These are phyloP conservation scores for Epinephelus cyanopodus DNA, from an alignment of 2,113 vertebrate species.

Conservation along the genomic window DNA sequence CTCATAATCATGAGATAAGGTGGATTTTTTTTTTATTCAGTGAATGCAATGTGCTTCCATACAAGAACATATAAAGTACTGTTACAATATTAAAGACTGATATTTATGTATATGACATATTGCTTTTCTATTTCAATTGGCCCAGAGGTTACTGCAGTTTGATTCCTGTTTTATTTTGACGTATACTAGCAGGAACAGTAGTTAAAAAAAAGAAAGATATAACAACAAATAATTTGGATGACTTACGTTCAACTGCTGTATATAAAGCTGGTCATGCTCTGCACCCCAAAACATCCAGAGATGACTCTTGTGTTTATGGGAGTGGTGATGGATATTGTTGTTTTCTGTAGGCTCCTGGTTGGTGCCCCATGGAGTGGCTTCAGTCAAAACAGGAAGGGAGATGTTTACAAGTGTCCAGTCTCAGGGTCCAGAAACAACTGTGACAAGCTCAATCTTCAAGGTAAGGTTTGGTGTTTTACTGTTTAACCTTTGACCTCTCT, in stretches of 20 bases:
- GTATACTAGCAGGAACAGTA: neutral
- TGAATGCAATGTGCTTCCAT: neutral
- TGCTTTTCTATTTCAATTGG: neutral
- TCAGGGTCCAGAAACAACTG: slow-evolving; percentile 78
- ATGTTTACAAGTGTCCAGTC: slow-evolving; percentile 91
- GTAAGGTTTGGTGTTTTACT: slow-evolving; percentile 74
- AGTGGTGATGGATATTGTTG: slow-evolving; percentile 2
- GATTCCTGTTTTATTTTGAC: neutral
- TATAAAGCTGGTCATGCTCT: neutral
- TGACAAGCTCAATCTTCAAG: slow-evolving; percentile 88
- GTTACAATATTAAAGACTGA: neutral
- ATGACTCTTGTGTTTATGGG: slow-evolving; percentile 9
- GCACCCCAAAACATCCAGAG: neutral
- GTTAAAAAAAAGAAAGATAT: neutral
- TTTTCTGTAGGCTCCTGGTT: slow-evolving; percentile 88
- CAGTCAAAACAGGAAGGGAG: slow-evolving; percentile 89
- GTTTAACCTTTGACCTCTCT: slow-evolving; percentile 27
- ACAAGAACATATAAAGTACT: neutral
- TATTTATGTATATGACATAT: neutral
- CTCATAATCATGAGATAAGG: too few relatives aligned
- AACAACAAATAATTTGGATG: neutral
- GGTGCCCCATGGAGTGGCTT: slow-evolving; percentile 93
- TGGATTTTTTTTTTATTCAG: too few relatives aligned
- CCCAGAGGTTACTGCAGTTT: neutral
- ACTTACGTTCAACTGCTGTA: neutral